phyloP scores from a whole-genome alignment of 30 jellyfish, hydroid and myxozoan species.

The Catostylus mosaicus region DNA sequence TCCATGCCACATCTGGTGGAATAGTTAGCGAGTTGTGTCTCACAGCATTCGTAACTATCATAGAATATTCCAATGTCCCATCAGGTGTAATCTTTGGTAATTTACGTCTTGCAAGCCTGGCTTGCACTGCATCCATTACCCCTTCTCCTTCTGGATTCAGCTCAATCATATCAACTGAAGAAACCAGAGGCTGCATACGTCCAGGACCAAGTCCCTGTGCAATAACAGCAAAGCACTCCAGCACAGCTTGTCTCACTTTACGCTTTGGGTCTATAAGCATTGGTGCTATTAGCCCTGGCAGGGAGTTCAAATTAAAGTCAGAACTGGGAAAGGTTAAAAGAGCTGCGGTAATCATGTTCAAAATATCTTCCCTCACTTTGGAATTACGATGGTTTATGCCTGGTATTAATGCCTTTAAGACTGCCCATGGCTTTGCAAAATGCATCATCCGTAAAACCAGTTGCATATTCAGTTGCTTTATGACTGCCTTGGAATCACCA shows the following conservation, averaged over 20 bases:
- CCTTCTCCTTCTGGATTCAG: conserved; percentile 83
- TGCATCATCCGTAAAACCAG: conserved; percentile 78
- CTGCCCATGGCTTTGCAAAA: conserved; percentile 70
- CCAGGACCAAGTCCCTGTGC: conserved; percentile 98
- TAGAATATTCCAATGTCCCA: conserved; percentile 80
- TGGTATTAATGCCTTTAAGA: conserved; percentile 70
- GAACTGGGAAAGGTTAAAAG: conserved; percentile 90
- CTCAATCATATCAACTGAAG: conserved; percentile 92
- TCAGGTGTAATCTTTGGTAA: conserved; percentile 77
- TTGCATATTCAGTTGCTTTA: conserved; percentile 72
- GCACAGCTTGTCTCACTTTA: conserved; percentile 86
- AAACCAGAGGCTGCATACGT: conserved; percentile 87
- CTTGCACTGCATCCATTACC: conserved; percentile 91
- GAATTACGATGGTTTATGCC: conserved; percentile 68
- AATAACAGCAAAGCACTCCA: conserved; percentile 91
- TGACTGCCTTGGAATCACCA: conserved; percentile 79
- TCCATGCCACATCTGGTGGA: conserved; percentile 94
- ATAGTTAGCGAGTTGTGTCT: conserved; percentile 23
- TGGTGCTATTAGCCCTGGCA: conserved; percentile 74
- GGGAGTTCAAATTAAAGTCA: conserved; percentile 66
- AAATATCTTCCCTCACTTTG: conserved; percentile 74
- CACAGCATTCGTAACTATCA: conserved; percentile 56
- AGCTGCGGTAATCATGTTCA: conserved; percentile 84
- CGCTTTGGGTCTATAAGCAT: conserved; percentile 70
- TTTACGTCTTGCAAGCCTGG: conserved; percentile 82